Percentiles rank a stretch among this genome's conserved stretches.
Conservation (phyloP, 2,797 vertebrate species). For the Sciaenops ocellatus region DNA sequence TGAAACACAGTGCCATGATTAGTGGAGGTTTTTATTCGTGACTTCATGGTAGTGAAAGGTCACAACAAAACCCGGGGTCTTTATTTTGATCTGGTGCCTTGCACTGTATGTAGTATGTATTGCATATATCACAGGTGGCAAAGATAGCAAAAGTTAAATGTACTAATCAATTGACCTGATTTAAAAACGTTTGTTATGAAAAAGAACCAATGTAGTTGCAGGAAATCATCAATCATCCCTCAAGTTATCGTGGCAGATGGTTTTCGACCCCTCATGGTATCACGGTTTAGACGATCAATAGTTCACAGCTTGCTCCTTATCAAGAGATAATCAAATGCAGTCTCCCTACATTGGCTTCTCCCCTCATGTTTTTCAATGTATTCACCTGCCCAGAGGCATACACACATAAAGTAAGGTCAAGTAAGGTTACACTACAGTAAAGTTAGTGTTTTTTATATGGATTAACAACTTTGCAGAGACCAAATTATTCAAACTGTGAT, state of each 20-base stretch:
- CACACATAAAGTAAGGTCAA: conserved; percentile 13
- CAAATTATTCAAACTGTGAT: conserved; percentile 22
- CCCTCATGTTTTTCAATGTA: conserved; percentile 38
- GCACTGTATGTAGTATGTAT: not conserved
- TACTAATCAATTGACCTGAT: not conserved
- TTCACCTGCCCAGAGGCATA: conserved; percentile 24
- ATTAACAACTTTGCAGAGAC: conserved; percentile 14
- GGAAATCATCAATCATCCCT: conserved; percentile 28
- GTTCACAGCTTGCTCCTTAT: conserved; percentile 50
- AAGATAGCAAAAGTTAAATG: not conserved
- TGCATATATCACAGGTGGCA: not conserved
- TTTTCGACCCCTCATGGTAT: conserved; percentile 22
- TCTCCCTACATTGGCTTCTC: conserved; percentile 2
- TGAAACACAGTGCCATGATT: conserved; percentile 68
- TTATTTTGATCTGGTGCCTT: conserved; percentile 31
- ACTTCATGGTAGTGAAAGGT: conserved; percentile 55
- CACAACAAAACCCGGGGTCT: conserved; percentile 6
- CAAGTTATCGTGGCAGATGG: conserved; percentile 14
- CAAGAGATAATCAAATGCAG: conserved; percentile 38
- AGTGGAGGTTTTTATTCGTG: conserved; percentile 61
- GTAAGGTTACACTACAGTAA: conserved; percentile 23
- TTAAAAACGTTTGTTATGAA: not conserved
- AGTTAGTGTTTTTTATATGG: conserved; percentile 10
- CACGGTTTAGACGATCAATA: conserved; percentile 41
- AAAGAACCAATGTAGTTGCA: conserved; percentile 2